Evolutionary conservation across 2,797 vertebrate species (phyloP).

Genomic region (Onychomys torridus): DNA sequence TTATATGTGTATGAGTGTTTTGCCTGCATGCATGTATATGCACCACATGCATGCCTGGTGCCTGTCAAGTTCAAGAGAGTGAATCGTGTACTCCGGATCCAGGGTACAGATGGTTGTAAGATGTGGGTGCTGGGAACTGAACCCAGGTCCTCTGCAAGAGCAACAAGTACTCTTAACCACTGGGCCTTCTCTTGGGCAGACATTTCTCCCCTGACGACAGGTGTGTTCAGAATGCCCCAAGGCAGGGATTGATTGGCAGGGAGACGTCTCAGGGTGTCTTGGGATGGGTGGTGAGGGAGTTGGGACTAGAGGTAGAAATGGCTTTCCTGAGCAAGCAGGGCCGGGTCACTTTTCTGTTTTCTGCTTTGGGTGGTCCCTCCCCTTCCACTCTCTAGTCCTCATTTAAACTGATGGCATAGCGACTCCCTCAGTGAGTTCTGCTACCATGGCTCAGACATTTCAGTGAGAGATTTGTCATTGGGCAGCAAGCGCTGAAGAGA

Average conservation of each 20-base stretch:
- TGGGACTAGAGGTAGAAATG: neutral
- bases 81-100: fast-evolving
- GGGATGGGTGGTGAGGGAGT: too few species aligned
- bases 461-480: neutral
- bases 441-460: neutral
- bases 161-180: neutral
- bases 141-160: neutral
- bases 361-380: neutral
- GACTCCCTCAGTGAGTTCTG: conserved; percentile 2
- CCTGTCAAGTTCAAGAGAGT: neutral
- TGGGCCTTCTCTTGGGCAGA: neutral
- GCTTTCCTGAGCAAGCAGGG: neutral
- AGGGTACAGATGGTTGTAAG: neutral
- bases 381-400: neutral
- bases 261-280: neutral
- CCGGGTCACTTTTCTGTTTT: neutral
- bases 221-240: neutral
- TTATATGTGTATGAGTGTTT: neutral
- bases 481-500: conserved; percentile 19
- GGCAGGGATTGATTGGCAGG: neutral
- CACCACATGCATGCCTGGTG: neutral
- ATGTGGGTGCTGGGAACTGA: neutral
- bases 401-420: conserved; percentile 47
- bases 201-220: neutral
- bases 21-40: neutral